Conservation (phyloP, 2,888 invertebrate genomes). For the Erebia epiphron region DNA sequence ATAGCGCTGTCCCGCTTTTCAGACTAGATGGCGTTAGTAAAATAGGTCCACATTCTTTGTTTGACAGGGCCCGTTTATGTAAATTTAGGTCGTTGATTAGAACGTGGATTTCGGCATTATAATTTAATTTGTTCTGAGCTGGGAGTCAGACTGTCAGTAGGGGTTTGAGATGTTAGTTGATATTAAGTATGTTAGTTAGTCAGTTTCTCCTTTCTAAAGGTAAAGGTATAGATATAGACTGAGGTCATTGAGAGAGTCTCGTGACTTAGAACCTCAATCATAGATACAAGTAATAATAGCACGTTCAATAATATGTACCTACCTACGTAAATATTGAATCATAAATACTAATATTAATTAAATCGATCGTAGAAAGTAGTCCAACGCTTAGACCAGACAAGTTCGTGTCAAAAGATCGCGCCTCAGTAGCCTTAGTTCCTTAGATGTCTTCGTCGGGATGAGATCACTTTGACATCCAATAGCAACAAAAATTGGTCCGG, state of each 20-base stretch:
- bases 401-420: slow-evolving; percentile 18
- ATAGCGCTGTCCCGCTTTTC: too few species aligned
- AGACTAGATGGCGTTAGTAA: too few species aligned
- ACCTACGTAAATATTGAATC: not conserved
- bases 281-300: not conserved
- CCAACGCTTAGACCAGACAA: not conserved
- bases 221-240: not conserved
- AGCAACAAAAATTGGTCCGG: slow-evolving; percentile 63
- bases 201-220: too few species aligned
- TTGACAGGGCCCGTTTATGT: too few species aligned
- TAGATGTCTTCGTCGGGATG: slow-evolving; percentile 56
- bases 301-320: not conserved
- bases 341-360: not conserved
- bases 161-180: too few species aligned
- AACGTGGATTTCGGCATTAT: too few species aligned
- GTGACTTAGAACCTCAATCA: not conserved
- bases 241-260: not conserved
- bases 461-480: slow-evolving; percentile 69
- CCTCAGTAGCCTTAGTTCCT: slow-evolving; percentile 23
- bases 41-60: too few species aligned
- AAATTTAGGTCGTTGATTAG: too few species aligned
- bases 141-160: too few species aligned
- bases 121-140: too few species aligned
- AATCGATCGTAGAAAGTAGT: slow-evolving; percentile 3
- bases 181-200: too few species aligned